These are phyloP conservation scores for Pseudopleuronectes americanus DNA, from an alignment of 2,797 vertebrate genomes.

Conservation along the genomic window DNA sequence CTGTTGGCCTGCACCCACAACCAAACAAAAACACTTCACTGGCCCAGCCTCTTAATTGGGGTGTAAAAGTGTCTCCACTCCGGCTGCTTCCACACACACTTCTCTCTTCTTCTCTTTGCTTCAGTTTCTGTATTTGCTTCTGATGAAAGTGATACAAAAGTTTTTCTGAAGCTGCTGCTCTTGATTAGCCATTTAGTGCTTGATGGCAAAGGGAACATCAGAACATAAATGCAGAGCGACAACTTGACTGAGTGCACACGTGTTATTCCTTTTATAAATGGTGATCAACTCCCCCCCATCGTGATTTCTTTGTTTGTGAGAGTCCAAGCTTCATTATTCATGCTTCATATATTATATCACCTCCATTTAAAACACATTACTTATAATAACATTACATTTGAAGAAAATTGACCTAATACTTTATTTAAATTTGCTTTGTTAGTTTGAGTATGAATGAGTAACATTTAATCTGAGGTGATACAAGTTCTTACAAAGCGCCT, in stretches of 20 bases:
- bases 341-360: too few relatives aligned
- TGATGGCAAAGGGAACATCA: slow-evolving; percentile 6
- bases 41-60: slow-evolving; percentile 40
- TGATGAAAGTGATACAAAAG: slow-evolving; percentile 48
- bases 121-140: slow-evolving; percentile 28
- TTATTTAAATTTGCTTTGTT: too few relatives aligned
- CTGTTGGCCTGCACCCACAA: slow-evolving; percentile 46
- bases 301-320: too few relatives aligned
- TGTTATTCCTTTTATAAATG: not conserved
- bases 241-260: too few relatives aligned
- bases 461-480: not conserved
- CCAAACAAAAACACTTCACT: slow-evolving; percentile 56
- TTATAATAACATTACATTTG: too few relatives aligned
- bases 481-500: not conserved
- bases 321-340: too few relatives aligned
- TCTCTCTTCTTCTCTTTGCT: slow-evolving; percentile 2
- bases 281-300: not conserved
- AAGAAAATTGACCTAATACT: too few relatives aligned
- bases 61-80: slow-evolving; percentile 47
- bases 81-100: slow-evolving; percentile 25
- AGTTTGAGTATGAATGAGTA: too few relatives aligned
- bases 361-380: too few relatives aligned
- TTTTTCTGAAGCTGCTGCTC: slow-evolving; percentile 34
- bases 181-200: slow-evolving; percentile 52
- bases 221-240: slow-evolving; percentile 6